These are phyloP conservation scores for Pterobdella sp. DNA, from an alignment of 2,888 invertebrate species.

Conservation along the genomic window DNA sequence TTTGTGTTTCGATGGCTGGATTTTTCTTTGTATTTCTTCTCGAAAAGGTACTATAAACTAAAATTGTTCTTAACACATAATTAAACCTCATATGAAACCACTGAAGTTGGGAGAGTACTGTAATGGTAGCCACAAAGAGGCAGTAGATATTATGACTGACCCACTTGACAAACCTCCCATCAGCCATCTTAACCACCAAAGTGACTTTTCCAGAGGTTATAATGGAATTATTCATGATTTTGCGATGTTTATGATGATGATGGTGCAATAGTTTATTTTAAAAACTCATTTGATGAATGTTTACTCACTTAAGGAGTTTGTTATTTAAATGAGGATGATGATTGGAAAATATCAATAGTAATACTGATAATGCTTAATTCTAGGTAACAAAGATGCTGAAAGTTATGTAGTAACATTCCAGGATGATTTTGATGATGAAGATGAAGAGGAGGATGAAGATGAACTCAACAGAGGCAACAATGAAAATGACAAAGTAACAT, in stretches of 20 bases:
- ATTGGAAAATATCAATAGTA: not conserved
- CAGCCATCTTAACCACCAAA: no score
- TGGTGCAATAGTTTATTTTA: no score
- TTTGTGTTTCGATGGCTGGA: constrained; percentile 40
- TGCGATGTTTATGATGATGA: no score
- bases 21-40: constrained; percentile 46
- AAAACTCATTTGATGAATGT: no score
- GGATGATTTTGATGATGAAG: constrained; percentile 9
- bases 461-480: constrained; percentile 17
- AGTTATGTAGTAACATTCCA: constrained; percentile 21
- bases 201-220: no score
- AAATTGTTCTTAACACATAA: no score
- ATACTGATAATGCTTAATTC: not conserved
- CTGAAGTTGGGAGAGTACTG: constrained; percentile 1
- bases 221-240: no score
- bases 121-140: not conserved
- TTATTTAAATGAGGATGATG: no score
- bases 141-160: not conserved
- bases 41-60: constrained; percentile 41
- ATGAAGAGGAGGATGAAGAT: constrained; percentile 2
- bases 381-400: not conserved
- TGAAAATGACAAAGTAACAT: not conserved
- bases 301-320: no score
- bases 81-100: not conserved
- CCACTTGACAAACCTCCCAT: not conserved